Base-by-base conservation (phyloP, 2,797 vertebrate genomes). In the Silurus lanzhouensis region DNA sequence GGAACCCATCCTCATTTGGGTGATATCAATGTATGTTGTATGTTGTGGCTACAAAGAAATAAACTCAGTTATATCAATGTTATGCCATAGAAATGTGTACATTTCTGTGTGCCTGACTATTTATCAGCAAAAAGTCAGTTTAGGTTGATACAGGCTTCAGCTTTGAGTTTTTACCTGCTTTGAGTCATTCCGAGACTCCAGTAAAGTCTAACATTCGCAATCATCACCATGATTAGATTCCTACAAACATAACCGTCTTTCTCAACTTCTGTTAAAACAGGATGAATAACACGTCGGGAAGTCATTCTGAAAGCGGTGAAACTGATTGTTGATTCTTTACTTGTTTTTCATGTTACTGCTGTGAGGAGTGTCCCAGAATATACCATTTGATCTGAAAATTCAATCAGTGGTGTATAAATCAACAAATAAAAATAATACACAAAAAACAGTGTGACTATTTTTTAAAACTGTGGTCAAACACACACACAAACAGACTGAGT, bases 401-500 rank as follows among this genome's bases (percentile, higher is more conserved):
- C 57, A 19, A 6, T 38, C 60, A 20, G 17, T 17, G 7, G 6
- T 20, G 67, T 70, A 20, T 70, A 22, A 70, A 70, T 10, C 38
- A 20, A 44, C 31, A 48, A 72, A 48, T 72, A 38, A 38, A 38
- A 38, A 38, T 38, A 38, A 38, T 38, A 38, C 1, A 3, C 12
- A 25, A 15, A 74, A 74, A 27, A 22, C 72, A 55, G 72, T 72
- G 44, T 75, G 71, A 74, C n/a, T 55, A 9, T 52, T 52, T 75
- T 52, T 52, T 75, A 12, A 55, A 22, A 25, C 48, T 75, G 48
- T 75, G 72, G n/a, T 75, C 72, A 25, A 8, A 71, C 44, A 71
- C 67, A 71, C 68, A 22, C 68, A 22, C 68, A n/a, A 19, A n/a
- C 44, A n/a, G 38, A 74, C 13, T 27, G 72, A 75, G 48, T 27